These are phyloP conservation scores for Littorina saxatilis DNA, from an alignment of 1,140 invertebrate genomes.

Conservation along the genomic window DNA sequence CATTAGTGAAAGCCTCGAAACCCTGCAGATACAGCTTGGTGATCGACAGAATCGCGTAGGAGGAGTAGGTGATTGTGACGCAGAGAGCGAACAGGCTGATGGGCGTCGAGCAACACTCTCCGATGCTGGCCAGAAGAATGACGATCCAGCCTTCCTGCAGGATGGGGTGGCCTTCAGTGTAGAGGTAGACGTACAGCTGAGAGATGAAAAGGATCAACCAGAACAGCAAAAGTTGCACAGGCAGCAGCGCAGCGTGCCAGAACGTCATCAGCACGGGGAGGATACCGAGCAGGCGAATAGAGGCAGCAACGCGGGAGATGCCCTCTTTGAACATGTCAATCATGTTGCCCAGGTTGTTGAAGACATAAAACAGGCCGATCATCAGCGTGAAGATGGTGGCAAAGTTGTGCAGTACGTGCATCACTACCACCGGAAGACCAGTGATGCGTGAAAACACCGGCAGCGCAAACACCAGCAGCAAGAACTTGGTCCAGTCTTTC, in stretches of 20 bases:
- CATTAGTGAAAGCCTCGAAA: conserved; percentile 67
- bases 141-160: conserved; percentile 74
- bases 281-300: conserved; percentile 72
- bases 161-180: conserved; percentile 51
- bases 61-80: conserved; percentile 78
- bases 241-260: conserved; percentile 75
- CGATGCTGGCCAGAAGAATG: conserved; percentile 75
- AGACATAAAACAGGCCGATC: conserved; percentile 75
- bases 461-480: conserved; percentile 76
- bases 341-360: conserved; percentile 76
- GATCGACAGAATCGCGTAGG: conserved; percentile 75
- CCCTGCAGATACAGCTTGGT: conserved; percentile 77
- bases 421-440: conserved; percentile 74
- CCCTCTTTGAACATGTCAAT: conserved; percentile 73
- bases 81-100: conserved; percentile 78
- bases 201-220: conserved; percentile 75
- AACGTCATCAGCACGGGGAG: conserved; percentile 71
- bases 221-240: conserved; percentile 77
- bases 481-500: conserved; percentile 71
- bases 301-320: conserved; percentile 55
- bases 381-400: conserved; percentile 73
- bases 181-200: conserved; percentile 72
- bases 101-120: conserved; percentile 78
- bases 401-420: conserved; percentile 77
- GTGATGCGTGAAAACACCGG: conserved; percentile 77